Evolutionary conservation across 2,888 invertebrate genomes (phyloP), one percentile per base, ranked within the genome.

Genomic region (Spodoptera exigua): DNA sequence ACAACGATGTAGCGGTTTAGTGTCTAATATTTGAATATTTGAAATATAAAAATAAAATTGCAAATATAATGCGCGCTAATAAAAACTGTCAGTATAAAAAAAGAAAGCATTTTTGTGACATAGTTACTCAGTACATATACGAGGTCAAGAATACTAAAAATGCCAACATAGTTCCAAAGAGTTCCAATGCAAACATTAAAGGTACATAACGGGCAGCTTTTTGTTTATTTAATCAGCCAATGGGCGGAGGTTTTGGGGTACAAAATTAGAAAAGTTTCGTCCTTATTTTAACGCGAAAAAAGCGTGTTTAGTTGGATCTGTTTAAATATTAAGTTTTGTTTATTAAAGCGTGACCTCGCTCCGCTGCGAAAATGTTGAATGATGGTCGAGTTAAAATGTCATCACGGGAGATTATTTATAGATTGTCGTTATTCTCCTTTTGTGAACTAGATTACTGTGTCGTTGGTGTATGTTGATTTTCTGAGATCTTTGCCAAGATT

Each of bases 261-360:
- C 79, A 74, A 84, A 87, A 88, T 89, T 88, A 86, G 83, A 87
- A 88, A 89, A 89, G 82, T 88, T 88, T 66, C 51, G 14, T 66
- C 61, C 72, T 77, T 65, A 79, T 80, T 81, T 80, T 81, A 70
- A 76, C 68, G 41, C 44, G 44, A 58, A 46, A 51, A 27, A 54
- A 21, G 43, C 45, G 37, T 54, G 59, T 79, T 79, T 66, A 76
- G 75, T 78, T 81, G 81, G 81, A 82, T 85, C 81, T 83, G 80
- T 82, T 87, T 82, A 86, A 87, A 86, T 88, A 87, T 87, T 86
- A 83, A 82, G 79, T 82, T 83, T 27, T 80, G 81, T 81, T 85
- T 85, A 82, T 78, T 78, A 83, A 80, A 77, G 61, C 69, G 63
- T 57, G 69, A 46, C 74, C 71, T 78, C 32, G 36, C 32, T 16